phyloP scores from a whole-genome alignment of 1,140 invertebrate species.

The Procambarus clarkii region DNA sequence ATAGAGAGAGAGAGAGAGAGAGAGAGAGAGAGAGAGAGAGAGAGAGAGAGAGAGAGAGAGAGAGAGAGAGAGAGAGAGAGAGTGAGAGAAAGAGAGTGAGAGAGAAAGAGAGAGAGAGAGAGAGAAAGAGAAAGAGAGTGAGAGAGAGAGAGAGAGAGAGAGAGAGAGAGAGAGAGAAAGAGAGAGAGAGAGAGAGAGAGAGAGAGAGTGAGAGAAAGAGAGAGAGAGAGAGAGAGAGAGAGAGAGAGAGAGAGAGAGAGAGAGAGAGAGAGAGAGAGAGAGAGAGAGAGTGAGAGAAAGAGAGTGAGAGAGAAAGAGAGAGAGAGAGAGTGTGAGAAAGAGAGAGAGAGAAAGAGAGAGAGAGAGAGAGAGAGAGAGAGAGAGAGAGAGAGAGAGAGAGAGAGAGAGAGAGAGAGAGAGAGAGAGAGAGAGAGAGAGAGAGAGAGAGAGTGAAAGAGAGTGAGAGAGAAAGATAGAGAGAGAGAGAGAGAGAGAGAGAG shows the following conservation, averaged over 20 bases:
- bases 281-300: not conserved
- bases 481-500: too few relatives aligned
- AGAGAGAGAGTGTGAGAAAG: too few relatives aligned
- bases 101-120: not conserved
- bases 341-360: not conserved
- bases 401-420: not conserved
- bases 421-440: too few relatives aligned
- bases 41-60: not conserved
- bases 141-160: not conserved
- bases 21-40: not conserved
- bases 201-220: slow-evolving; percentile 1
- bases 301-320: not conserved
- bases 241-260: not conserved
- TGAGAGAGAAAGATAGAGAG: too few relatives aligned
- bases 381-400: not conserved
- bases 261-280: not conserved
- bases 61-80: not conserved
- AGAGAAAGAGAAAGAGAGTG: not conserved
- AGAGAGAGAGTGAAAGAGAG: too few relatives aligned
- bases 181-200: not conserved
- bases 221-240: not conserved
- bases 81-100: not conserved
- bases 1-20: too few relatives aligned
- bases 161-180: not conserved
- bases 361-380: not conserved